These are phyloP conservation scores for Lordiphosa clarofinis DNA, from an alignment of 1,140 invertebrate genomes.

Conservation along the genomic window DNA sequence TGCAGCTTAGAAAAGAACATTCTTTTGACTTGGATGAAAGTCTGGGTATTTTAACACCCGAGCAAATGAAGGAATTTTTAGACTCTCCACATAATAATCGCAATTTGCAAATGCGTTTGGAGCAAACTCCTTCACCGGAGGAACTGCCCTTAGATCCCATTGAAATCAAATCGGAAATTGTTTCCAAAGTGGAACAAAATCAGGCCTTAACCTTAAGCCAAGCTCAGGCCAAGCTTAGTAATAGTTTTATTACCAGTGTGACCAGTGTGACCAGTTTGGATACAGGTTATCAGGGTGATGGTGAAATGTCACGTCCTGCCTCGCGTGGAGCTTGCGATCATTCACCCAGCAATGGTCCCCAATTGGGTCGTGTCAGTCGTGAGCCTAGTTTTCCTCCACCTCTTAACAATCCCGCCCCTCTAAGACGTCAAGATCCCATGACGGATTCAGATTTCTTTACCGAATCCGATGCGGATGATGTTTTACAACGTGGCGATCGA, in stretches of 20 bases:
- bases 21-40: conserved; percentile 89
- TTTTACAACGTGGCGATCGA: conserved; percentile 86
- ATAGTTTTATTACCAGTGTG: conserved; percentile 89
- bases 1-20: conserved; percentile 84
- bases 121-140: conserved; percentile 90
- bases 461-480: conserved; percentile 91
- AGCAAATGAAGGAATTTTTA: conserved; percentile 86
- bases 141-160: conserved; percentile 88
- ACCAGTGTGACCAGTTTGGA: conserved; percentile 92
- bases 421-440: conserved; percentile 88
- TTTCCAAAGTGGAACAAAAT: conserved; percentile 71
- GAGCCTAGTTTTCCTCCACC: conserved; percentile 73
- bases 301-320: conserved; percentile 89
- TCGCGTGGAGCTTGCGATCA: conserved; percentile 87
- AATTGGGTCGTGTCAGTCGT: conserved; percentile 57
- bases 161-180: conserved; percentile 80
- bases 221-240: conserved; percentile 81
- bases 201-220: conserved; percentile 30
- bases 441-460: conserved; percentile 94
- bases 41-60: conserved; percentile 90
- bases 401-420: conserved; percentile 25
- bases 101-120: conserved; percentile 80
- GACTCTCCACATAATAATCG: conserved; percentile 74
- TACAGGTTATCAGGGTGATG: conserved; percentile 91
- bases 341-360: conserved; percentile 80